phyloP scores from a whole-genome alignment of 1,140 invertebrate species.

The Chlorops oryzae region DNA sequence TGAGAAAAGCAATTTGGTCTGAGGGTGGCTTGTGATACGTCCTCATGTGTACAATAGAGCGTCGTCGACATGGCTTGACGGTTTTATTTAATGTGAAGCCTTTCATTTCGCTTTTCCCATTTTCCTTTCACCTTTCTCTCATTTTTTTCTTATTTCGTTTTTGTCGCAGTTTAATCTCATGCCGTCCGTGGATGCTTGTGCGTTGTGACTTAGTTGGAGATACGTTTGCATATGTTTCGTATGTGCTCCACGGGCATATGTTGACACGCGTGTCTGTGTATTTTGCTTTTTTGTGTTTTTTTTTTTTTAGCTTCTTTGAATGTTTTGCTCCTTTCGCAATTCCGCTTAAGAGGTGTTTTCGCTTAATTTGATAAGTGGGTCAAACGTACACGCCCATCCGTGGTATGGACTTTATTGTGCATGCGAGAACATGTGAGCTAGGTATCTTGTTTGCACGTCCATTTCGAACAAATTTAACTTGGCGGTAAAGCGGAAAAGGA shows the following conservation, averaged over 20 bases:
- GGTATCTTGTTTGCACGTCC: no score
- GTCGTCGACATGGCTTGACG: background rate
- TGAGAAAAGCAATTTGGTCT: no score
- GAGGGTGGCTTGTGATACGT: background rate
- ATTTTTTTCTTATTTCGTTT: background rate
- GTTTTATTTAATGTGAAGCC: slow-evolving; percentile 1
- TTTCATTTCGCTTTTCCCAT: background rate
- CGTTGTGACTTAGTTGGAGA: no score
- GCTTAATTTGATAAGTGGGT: slow-evolving; percentile 9
- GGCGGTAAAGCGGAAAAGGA: no score
- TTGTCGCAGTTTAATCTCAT: no score
- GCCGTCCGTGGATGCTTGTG: no score
- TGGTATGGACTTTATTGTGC: no score
- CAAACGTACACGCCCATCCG: background rate
- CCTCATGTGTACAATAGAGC: background rate
- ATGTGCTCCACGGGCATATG: background rate
- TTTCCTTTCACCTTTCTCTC: background rate
- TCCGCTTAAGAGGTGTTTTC: slow-evolving; percentile 5
- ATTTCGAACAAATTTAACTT: no score
- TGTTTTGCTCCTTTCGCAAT: no score
- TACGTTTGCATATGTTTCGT: no score
- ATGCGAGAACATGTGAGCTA: no score
- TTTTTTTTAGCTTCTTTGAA: no score
- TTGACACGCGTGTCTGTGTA: background rate
- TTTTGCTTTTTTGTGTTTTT: background rate